Evolutionary conservation across 2,113 vertebrate species (phyloP), one percentile per base, ranked within the genome.

Genomic region (Myiopsitta monachus): DNA sequence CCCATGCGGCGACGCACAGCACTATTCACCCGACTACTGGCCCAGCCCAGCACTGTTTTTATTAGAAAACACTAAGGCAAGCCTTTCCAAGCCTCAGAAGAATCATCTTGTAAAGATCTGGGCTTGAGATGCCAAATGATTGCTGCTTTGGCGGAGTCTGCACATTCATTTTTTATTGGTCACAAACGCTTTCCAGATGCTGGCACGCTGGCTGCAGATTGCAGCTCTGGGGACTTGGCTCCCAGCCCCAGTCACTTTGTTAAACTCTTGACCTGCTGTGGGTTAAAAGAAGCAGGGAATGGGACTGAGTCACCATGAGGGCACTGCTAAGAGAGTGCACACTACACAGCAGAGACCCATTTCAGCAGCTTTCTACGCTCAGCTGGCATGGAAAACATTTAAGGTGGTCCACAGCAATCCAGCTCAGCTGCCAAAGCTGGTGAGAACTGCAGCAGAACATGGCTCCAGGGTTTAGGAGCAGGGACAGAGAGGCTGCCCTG

Each of bases 231-330:
- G 90, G 94, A 97, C 96, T 96, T 97, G 97, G 97, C 96, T 83
- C 92, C 57, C 64, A 89, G 97, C 97, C 96, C 80, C 78, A 96
- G 91, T 97, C 95, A 96, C 96, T 98, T 97, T 97, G 96, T 97
- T 97, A 96, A 98, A 98, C 98, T 98, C 97, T 95, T 98, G 97
- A 98, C 97, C 97, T 64, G 88, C 90, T 94, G 91, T 72, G 95
- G 95, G 96, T 96, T 97, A 95, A 96, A 96, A 97, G 97, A 97
- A 96, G 96, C 47, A 2, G 89, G 77, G 95, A 94, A 92, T 63
- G 83, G 86, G 91, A 94, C 92, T 96, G 96, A 98, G 97, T 97
- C 97, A 96, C 95, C 86, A 72, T 26, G 73, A 93, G 97, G 96
- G 96, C 95, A 96, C 22, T 82, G 79, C 93, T 92, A 47, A 85